phyloP scores from a whole-genome alignment of 2,113 vertebrate species.

The Platycercus adscitus region DNA sequence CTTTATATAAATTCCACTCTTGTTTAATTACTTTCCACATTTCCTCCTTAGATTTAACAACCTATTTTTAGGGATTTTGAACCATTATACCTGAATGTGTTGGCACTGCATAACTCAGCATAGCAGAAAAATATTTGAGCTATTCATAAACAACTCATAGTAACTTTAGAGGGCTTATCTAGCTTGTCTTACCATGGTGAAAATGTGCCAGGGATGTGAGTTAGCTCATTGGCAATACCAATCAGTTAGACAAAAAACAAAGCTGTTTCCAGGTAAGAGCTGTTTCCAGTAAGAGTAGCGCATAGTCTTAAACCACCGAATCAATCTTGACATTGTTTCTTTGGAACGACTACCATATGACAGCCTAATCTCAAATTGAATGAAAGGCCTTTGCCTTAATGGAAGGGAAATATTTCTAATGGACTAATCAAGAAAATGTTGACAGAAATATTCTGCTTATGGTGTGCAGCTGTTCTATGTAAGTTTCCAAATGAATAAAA shows the following conservation, averaged over 20 bases:
- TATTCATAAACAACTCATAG: neutral
- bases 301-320: neutral
- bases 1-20: neutral
- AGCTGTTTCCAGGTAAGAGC: neutral
- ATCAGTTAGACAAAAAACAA: neutral
- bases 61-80: neutral
- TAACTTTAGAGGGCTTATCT: neutral
- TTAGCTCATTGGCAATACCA: neutral
- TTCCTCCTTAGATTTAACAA: neutral
- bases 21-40: neutral
- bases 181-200: neutral
- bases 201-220: neutral
- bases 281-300: neutral
- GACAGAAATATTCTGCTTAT: neutral
- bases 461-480: neutral
- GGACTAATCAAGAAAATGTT: neutral
- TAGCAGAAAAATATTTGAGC: neutral
- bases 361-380: neutral
- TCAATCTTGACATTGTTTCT: neutral
- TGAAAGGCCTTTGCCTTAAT: neutral
- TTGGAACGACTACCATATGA: neutral
- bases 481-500: constrained; percentile 6
- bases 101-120: neutral
- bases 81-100: neutral
- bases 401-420: neutral